Percentiles rank a stretch among this genome's conserved stretches.
Evolutionary conservation across 1,140 invertebrate species (phyloP).

Genomic region (Bombus ignitus): DNA sequence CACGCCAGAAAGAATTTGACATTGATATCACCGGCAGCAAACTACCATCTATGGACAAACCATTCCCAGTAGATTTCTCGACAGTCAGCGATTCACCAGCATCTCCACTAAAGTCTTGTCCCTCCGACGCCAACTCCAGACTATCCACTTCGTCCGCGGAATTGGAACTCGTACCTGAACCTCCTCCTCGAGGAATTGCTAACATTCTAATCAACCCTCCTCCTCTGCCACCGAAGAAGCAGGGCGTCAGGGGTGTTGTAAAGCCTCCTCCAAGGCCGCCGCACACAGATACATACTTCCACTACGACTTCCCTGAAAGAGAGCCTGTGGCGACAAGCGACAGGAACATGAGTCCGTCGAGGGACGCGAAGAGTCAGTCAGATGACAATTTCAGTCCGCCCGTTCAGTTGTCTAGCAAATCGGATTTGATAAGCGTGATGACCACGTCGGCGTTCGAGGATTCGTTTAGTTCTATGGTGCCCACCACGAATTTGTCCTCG

Average conservation of each 20-base stretch:
- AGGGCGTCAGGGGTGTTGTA: slow-evolving; percentile 76
- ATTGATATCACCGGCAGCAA: slow-evolving; percentile 67
- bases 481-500: slow-evolving; percentile 71
- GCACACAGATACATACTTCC: slow-evolving; percentile 83
- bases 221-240: slow-evolving; percentile 92
- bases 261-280: slow-evolving; percentile 87
- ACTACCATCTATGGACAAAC: slow-evolving; percentile 70
- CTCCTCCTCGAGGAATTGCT: slow-evolving; percentile 86
- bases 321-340: slow-evolving; percentile 72
- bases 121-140: slow-evolving; percentile 76
- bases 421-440: slow-evolving; percentile 57
- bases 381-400: slow-evolving; percentile 79
- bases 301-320: slow-evolving; percentile 86
- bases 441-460: slow-evolving; percentile 77
- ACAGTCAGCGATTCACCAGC: slow-evolving; percentile 73
- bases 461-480: slow-evolving; percentile 76
- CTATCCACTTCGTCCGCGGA: slow-evolving; percentile 77
- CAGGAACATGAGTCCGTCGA: slow-evolving; percentile 68
- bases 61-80: slow-evolving; percentile 79
- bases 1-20: slow-evolving; percentile 72
- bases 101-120: slow-evolving; percentile 75
- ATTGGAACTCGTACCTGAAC: slow-evolving; percentile 86
- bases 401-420: slow-evolving; percentile 71
- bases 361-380: slow-evolving; percentile 66
- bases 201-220: slow-evolving; percentile 87